Evolutionary conservation across 2,888 invertebrate species (phyloP), one percentile per base, ranked within the genome.

Genomic region (Lasioglossum zephyrum): DNA sequence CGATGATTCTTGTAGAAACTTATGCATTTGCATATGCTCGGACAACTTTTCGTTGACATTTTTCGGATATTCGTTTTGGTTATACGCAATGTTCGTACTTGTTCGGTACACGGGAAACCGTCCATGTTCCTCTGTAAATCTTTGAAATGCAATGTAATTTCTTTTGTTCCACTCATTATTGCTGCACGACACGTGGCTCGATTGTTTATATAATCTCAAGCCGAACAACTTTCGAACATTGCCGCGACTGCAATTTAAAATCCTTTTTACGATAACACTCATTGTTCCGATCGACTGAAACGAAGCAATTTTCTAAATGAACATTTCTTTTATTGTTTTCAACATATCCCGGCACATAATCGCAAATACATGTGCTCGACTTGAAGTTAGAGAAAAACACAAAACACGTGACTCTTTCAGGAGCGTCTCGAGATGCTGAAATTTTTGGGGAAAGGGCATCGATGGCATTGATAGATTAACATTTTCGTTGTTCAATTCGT

Each of bases 201-300:
- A 63, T 63, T 53, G 70, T 22, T 53, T 76, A 49, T 5, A 69
- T 85, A 81, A 75, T 85, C 77, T 81, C 3, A 66, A 77, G 39
- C 63, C 2, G 4, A 66, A 22, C 6, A 66, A 31, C 22, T 39
- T 26, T 26, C 22, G 39, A 13, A 8, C 31, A 13, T 16, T 41
- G 18, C 36, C 36, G 16, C 6, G n/a, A 22, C 31, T 78, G 2
- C 8, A 63, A 26, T 16, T 47, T 1, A 79, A 18, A 41, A 60
- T 36, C 16, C 26, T 36, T 76, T 13, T 76, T 16, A 2, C 16
- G 8, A 60, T 8, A 26, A 66, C n/a, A 26, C 5, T 18, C 57
- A 84, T 85, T 57, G 9, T 69, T 66, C 57, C 0, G 4, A 60
- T n/a, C 18, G 5, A n/a, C 11, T 16, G 8, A 16, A 60, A 66